These are phyloP conservation scores for Halictus rubicundus DNA, from an alignment of 1,140 invertebrate species.

Conservation along the genomic window DNA sequence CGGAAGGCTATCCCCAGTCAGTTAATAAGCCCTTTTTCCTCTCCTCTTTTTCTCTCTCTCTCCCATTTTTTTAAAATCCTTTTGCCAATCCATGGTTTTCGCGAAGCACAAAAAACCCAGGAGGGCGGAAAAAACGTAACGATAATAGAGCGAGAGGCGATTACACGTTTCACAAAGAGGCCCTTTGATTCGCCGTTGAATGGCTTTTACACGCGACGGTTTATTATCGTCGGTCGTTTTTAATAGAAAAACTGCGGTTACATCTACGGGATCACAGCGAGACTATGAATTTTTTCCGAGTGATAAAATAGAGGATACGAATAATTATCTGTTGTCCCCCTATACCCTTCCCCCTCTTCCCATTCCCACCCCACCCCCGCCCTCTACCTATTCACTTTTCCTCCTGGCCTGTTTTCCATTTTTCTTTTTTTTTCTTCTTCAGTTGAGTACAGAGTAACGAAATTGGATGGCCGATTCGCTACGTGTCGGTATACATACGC, in stretches of 20 bases:
- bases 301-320: conserved; percentile 61
- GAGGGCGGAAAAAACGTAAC: conserved; percentile 42
- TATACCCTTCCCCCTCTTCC: background rate
- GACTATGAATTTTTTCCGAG: conserved; percentile 63
- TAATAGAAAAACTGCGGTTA: conserved; percentile 63
- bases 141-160: conserved; percentile 48
- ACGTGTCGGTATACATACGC: conserved; percentile 46
- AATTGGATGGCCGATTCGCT: conserved; percentile 40
- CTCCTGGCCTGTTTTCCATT: conserved; percentile 20
- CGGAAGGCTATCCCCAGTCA: conserved; percentile 36
- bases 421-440: conserved; percentile 1
- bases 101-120: conserved; percentile 44
- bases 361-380: no score
- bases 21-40: conserved; percentile 13
- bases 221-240: conserved; percentile 52
- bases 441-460: conserved; percentile 38
- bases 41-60: background rate
- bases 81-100: conserved; percentile 30
- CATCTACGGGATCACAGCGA: conserved; percentile 70
- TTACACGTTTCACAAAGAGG: conserved; percentile 61
- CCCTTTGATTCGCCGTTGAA: conserved; percentile 48
- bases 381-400: conserved; percentile 1
- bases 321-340: conserved; percentile 41
- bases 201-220: conserved; percentile 46
- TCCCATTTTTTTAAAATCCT: conserved; percentile 15